Percentiles rank a stretch among this genome's conserved stretches.
Evolutionary conservation across 2,797 vertebrate genomes (phyloP).

Genomic region (Dicrostonyx torquatus): DNA sequence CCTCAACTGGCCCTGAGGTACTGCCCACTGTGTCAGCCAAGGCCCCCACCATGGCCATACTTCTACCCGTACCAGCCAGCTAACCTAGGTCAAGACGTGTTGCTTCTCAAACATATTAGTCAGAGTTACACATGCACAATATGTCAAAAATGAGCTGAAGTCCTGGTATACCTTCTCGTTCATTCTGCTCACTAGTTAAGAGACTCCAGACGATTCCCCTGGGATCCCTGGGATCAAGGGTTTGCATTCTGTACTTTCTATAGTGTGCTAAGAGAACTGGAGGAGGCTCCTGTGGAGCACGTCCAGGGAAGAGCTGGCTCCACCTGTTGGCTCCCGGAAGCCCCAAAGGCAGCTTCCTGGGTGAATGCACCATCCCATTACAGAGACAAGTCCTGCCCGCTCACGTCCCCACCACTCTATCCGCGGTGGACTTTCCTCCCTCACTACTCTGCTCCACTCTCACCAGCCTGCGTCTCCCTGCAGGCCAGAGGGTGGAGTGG

Average conservation of each 20-base stretch:
- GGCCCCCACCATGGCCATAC: background rate
- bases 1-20: accelerated
- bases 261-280: background rate
- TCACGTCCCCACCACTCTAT: background rate
- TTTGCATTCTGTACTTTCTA: background rate
- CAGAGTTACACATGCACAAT: background rate
- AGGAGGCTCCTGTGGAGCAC: background rate
- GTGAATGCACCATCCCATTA: accelerated
- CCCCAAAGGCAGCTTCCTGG: background rate
- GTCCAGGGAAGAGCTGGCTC: background rate
- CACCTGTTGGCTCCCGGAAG: background rate
- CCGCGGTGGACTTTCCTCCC: background rate
- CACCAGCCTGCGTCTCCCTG: background rate
- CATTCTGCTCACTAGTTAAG: background rate
- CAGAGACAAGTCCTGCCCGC: background rate
- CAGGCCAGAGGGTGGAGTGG: background rate
- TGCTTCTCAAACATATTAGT: background rate
- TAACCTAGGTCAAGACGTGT: background rate
- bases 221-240: too few species aligned
- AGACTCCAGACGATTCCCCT: background rate
- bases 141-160: background rate
- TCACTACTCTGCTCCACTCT: background rate
- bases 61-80: background rate
- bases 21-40: background rate
- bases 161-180: background rate